phyloP scores from a whole-genome alignment of 2,113 vertebrate genomes.

The Ailuropoda melanoleuca region DNA sequence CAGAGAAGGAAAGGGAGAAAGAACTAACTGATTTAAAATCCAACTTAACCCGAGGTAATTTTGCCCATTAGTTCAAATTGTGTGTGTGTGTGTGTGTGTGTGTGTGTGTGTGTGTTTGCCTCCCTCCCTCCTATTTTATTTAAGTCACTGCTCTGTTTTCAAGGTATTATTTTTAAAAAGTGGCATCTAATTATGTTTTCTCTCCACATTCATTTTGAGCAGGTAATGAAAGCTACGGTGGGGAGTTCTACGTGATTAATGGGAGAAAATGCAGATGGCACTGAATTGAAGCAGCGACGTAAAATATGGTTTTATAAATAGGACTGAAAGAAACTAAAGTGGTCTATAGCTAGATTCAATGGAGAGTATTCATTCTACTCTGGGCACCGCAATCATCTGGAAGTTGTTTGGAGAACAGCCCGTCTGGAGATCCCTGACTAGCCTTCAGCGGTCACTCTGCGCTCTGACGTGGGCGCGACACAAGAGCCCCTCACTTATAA shows the following conservation, averaged over 20 bases:
- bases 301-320: slow-evolving; percentile 62
- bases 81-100: neutral
- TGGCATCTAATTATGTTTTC: slow-evolving; percentile 83
- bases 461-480: neutral
- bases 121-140: slow-evolving; percentile 62
- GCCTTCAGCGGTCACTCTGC: neutral
- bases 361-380: neutral
- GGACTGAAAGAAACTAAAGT: neutral
- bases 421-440: neutral
- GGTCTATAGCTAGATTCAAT: neutral
- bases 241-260: slow-evolving; percentile 72
- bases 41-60: slow-evolving; percentile 77
- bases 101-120: neutral
- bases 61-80: slow-evolving; percentile 80
- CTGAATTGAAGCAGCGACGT: neutral
- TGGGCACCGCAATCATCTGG: neutral
- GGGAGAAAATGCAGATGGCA: slow-evolving; percentile 69
- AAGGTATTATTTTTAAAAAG: slow-evolving; percentile 82
- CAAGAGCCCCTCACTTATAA: neutral
- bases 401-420: neutral
- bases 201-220: slow-evolving; percentile 72
- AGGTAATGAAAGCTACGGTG: slow-evolving; percentile 76
- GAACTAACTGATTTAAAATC: slow-evolving; percentile 73
- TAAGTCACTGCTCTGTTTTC: slow-evolving; percentile 74
- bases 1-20: slow-evolving; percentile 30